A percentile compares a stretch with the other conserved stretches of the same genome.
These are phyloP conservation scores for Eolophus roseicapilla DNA, from an alignment of 2,113 vertebrate genomes.

Conservation along the genomic window DNA sequence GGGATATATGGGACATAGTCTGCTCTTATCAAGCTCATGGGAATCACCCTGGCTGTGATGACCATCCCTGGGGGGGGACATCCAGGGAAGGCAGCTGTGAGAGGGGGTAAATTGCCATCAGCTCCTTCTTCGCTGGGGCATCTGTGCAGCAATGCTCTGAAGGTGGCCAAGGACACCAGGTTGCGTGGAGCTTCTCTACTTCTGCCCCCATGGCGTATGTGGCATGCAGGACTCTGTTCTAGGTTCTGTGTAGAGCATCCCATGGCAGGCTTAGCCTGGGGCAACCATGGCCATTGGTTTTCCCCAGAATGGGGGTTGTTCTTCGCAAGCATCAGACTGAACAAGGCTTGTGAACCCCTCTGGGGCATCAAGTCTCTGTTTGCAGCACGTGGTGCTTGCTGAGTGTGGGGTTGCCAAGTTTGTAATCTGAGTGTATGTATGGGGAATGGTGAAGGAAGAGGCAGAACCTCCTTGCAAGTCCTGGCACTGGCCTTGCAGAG, in stretches of 20 bases:
- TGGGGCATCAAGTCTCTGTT: background rate
- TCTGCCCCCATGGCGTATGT: fast-evolving
- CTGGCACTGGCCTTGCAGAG: background rate
- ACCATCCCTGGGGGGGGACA: background rate
- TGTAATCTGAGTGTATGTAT: background rate
- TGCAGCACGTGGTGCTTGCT: background rate
- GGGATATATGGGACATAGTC: background rate
- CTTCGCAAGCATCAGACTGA: background rate
- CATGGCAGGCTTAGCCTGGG: background rate
- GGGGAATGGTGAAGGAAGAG: background rate
- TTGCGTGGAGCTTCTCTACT: background rate
- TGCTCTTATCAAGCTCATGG: background rate
- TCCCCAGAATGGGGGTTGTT: background rate
- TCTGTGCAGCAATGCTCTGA: background rate
- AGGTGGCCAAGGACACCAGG: background rate
- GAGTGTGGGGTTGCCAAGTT: background rate
- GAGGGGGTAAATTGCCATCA: background rate
- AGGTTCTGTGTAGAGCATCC: background rate
- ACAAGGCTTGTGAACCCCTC: background rate
- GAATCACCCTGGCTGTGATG: background rate
- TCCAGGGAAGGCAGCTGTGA: fast-evolving
- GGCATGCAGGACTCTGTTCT: background rate
- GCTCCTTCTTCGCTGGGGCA: background rate
- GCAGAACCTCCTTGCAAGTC: background rate
- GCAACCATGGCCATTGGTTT: fast-evolving